Conservation (phyloP, 2,113 vertebrate species). For the Crotalus helleri region DNA sequence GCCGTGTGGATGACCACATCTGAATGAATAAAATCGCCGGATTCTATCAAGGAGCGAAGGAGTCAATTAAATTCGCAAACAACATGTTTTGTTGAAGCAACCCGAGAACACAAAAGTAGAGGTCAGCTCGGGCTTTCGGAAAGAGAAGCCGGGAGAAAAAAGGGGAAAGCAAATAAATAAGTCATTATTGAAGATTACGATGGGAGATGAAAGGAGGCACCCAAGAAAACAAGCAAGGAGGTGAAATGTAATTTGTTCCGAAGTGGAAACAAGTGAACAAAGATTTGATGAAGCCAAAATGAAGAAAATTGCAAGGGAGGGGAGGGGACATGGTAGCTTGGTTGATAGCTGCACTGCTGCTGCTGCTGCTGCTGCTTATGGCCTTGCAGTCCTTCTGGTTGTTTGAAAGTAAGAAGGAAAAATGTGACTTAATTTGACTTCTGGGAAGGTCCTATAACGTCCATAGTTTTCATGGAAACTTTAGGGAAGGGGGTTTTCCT, state of each 20-base stretch:
- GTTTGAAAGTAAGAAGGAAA: neutral
- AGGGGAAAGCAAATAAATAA: constrained; percentile 64
- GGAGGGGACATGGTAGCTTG: neutral
- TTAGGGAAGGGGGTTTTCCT: neutral
- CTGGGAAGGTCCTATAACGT: neutral
- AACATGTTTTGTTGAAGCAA: constrained; percentile 54
- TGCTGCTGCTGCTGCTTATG: neutral
- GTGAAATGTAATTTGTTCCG: constrained; percentile 60
- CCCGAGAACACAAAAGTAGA: constrained; percentile 52
- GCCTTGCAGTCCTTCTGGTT: neutral
- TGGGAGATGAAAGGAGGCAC: constrained; percentile 61
- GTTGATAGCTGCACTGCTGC: constrained; percentile 13
- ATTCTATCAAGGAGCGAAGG: constrained; percentile 48
- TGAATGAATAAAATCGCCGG: constrained; percentile 43
- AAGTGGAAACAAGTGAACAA: constrained; percentile 56
- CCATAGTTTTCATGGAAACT: neutral
- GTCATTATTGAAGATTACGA: constrained; percentile 64
- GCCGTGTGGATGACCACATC: constrained; percentile 3
- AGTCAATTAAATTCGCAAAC: constrained; percentile 57
- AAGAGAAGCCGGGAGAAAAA: constrained; percentile 25
- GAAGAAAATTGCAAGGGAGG: constrained; percentile 20
- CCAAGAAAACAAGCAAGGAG: constrained; percentile 46
- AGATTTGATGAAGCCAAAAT: constrained; percentile 51
- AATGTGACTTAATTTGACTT: neutral
- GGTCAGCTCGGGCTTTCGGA: constrained; percentile 58